Evolutionary conservation across 2,888 invertebrate genomes (phyloP), one percentile per base, ranked within the genome.

Genomic region (Phasia obesa): DNA sequence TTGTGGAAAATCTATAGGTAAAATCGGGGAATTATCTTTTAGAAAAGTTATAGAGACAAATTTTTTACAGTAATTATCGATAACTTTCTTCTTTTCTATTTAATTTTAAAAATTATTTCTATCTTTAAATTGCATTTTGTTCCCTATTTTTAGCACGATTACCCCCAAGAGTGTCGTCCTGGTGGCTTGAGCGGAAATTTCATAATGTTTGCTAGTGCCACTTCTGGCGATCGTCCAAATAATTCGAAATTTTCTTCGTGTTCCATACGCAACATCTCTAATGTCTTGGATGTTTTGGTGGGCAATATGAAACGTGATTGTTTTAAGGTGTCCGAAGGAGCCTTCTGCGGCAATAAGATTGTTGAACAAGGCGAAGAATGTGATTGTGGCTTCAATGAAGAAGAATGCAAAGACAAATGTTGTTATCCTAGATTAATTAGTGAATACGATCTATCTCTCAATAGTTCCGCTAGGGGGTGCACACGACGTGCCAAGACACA

Each of bases 201-300:
- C 92, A 99, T 99, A 88, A 99, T 99, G 99, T 99, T 99, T 92
- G 98, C 99, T 17, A 98, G 98, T 64, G 99, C 99, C 9, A 99
- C 99, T 0, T 98, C 98, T 84, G 99, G 99, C 65, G 99, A 99
- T 92, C 94, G 98, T 71, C 96, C 97, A 11, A 99, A 99, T 93
- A 99, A 99, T 92, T 98, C 98, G 88, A 96, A 97, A 90, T 99
- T 99, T 93, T 98, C 98, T 0, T 93, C 94, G 21, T 99, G 99
- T 92, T 98, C 98, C 87, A 94, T 97, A 84, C 96, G 97, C 82
- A 99, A 99, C 92, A 98, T 99, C 88, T 97, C 98, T 79, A 95
- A 96, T 85, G 98, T 99, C 1, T 92, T 99, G 25, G 97, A 98
- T 90, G 97, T 98, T 1, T 96, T 99, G 49, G 94, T 97, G 82